These are phyloP conservation scores for Rotaria magnacalcarata DNA, from an alignment of 2,888 invertebrate species.

Conservation along the genomic window DNA sequence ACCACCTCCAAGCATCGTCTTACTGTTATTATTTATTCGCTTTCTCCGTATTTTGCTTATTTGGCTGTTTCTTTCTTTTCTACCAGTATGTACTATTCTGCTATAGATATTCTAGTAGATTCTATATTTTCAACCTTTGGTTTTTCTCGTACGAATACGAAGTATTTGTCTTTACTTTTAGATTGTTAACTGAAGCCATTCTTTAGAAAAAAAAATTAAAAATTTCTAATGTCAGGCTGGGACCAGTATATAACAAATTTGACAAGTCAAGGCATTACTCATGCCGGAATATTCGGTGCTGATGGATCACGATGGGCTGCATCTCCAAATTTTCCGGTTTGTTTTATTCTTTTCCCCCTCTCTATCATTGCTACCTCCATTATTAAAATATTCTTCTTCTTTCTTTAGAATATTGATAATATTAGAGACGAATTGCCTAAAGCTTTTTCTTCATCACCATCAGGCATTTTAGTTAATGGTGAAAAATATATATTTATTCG, in stretches of 20 bases:
- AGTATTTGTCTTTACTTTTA: background rate
- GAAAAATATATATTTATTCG: constrained; percentile 44
- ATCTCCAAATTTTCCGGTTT: constrained; percentile 43
- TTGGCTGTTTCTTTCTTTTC: background rate
- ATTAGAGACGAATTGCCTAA: background rate
- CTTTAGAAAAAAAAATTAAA: background rate
- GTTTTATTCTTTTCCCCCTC: background rate
- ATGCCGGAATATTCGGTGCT: constrained; percentile 41
- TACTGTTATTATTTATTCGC: constrained; percentile 25
- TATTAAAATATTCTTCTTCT: background rate
- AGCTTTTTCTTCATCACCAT: background rate
- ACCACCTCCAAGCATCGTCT: background rate
- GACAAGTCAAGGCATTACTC: constrained; percentile 34
- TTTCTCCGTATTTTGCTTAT: background rate
- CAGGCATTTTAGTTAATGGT: constrained; percentile 38
- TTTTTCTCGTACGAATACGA: background rate
- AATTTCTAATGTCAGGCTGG: background rate
- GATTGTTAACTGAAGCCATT: constrained; percentile 13
- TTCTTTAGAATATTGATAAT: background rate
- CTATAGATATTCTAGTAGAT: background rate
- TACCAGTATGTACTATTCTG: background rate
- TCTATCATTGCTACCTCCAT: background rate
- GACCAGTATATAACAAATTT: constrained; percentile 24
- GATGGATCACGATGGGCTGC: constrained; percentile 45
- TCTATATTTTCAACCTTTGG: constrained; percentile 1